These are phyloP conservation scores for Siniperca knerii DNA, from an alignment of 2,113 vertebrate genomes.

Conservation along the genomic window DNA sequence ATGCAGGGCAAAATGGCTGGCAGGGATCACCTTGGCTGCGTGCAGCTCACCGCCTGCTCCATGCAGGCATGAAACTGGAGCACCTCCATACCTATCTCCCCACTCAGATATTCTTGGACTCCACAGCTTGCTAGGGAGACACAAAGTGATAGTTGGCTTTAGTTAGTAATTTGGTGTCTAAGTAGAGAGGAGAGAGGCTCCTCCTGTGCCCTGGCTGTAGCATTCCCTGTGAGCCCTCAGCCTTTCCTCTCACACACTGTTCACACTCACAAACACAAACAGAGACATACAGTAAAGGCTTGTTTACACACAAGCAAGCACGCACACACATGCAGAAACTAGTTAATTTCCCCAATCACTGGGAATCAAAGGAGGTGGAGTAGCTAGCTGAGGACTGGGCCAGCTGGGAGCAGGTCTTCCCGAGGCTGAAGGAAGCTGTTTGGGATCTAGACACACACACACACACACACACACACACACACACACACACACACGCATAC, in stretches of 20 bases:
- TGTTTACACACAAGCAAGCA: neutral
- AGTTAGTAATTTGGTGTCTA: slow-evolving; percentile 40
- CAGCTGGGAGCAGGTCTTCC: slow-evolving; percentile 41
- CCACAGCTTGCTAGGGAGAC: slow-evolving; percentile 42
- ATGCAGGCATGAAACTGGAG: slow-evolving; percentile 64
- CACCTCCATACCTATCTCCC: slow-evolving; percentile 47
- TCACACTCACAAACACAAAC: slow-evolving; percentile 1
- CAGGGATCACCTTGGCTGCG: slow-evolving; percentile 76
- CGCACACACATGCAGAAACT: neutral
- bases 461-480: neutral
- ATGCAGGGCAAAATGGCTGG: slow-evolving; percentile 79
- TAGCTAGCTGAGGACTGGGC: slow-evolving; percentile 23
- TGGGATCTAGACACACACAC: neutral
- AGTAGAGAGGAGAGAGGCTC: slow-evolving; percentile 41
- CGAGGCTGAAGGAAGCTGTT: slow-evolving; percentile 37
- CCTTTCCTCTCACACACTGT: slow-evolving; percentile 20
- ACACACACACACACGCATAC: neutral
- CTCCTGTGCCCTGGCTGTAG: slow-evolving; percentile 50
- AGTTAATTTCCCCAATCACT: slow-evolving; percentile 41
- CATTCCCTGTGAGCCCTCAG: slow-evolving; percentile 60
- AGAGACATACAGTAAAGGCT: neutral
- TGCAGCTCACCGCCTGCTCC: slow-evolving; percentile 50
- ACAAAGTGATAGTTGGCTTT: slow-evolving; percentile 52
- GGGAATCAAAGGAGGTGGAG: slow-evolving; percentile 44
- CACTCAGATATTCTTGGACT: slow-evolving; percentile 50